phyloP scores from a whole-genome alignment of 2,888 invertebrate species.

The Caenorhabditis zanzibari region DNA sequence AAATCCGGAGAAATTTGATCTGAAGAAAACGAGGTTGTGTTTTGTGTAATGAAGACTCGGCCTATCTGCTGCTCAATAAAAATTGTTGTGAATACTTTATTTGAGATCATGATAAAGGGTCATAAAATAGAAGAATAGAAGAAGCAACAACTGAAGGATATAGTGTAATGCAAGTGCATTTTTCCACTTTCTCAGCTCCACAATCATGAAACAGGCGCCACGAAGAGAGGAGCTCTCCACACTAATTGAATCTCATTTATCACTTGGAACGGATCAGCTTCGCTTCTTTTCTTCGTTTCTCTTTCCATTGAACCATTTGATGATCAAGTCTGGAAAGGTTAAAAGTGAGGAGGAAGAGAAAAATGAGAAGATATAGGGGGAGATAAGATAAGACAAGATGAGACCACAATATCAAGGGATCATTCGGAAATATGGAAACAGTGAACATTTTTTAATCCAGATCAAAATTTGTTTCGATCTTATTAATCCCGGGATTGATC shows the following conservation, averaged over 20 bases:
- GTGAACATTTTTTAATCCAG: neutral
- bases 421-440: too few relatives aligned
- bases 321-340: constrained; percentile 48
- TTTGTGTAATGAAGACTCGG: constrained; percentile 33
- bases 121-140: constrained; percentile 32
- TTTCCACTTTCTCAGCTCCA: constrained; percentile 38
- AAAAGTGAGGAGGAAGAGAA: constrained; percentile 20
- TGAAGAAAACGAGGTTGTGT: constrained; percentile 26
- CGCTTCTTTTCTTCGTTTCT: neutral
- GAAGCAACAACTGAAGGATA: constrained; percentile 10
- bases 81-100: constrained; percentile 18
- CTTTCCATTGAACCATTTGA: constrained; percentile 22
- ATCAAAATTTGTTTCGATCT: neutral
- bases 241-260: constrained; percentile 46
- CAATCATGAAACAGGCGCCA: constrained; percentile 50
- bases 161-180: constrained; percentile 68
- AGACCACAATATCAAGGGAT: neutral
- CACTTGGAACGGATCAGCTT: constrained; percentile 43
- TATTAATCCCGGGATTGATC: neutral
- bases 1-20: constrained; percentile 47
- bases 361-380: constrained; percentile 6
- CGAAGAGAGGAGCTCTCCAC: constrained; percentile 24
- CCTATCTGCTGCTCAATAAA: constrained; percentile 28
- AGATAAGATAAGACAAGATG: constrained; percentile 16
- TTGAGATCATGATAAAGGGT: constrained; percentile 22